These are phyloP conservation scores for Hemistola chrysoprasaria DNA, from an alignment of 2,888 invertebrate genomes.

Conservation along the genomic window DNA sequence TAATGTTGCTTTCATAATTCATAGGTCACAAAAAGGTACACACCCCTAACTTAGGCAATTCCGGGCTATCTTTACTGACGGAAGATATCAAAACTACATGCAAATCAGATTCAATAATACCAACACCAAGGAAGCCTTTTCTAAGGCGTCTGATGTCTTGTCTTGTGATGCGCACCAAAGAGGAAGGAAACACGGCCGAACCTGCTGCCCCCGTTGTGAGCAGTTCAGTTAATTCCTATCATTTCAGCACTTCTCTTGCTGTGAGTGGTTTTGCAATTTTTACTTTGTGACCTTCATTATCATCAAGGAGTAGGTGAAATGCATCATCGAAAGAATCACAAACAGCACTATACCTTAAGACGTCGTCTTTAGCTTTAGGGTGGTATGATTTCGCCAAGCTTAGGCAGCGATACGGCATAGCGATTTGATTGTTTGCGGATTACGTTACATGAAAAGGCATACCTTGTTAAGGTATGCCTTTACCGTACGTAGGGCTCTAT, in stretches of 20 bases:
- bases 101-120: conserved; percentile 29
- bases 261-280: conserved; percentile 41
- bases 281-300: not conserved
- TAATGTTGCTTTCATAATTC: conserved; percentile 20
- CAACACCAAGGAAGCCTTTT: conserved; percentile 49
- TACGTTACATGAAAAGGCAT: too few relatives aligned
- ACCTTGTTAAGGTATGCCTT: too few relatives aligned
- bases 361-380: too few relatives aligned
- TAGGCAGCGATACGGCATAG: too few relatives aligned
- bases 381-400: too few relatives aligned
- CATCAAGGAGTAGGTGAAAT: too few relatives aligned
- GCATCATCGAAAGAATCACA: too few relatives aligned
- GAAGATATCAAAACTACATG: conserved; percentile 27
- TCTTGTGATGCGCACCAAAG: conserved; percentile 53
- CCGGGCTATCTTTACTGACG: conserved; percentile 50
- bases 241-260: conserved; percentile 61
- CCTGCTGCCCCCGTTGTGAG: conserved; percentile 31
- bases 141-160: conserved; percentile 64
- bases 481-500: too few relatives aligned
- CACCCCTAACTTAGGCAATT: conserved; percentile 67
- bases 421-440: too few relatives aligned
- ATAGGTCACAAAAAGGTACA: conserved; percentile 50
- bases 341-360: too few relatives aligned
- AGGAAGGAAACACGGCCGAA: conserved; percentile 37
- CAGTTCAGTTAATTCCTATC: conserved; percentile 63